Evolutionary conservation across 2,888 invertebrate genomes (phyloP), one percentile per base, ranked within the genome.

Genomic region (Acleris sparsana): DNA sequence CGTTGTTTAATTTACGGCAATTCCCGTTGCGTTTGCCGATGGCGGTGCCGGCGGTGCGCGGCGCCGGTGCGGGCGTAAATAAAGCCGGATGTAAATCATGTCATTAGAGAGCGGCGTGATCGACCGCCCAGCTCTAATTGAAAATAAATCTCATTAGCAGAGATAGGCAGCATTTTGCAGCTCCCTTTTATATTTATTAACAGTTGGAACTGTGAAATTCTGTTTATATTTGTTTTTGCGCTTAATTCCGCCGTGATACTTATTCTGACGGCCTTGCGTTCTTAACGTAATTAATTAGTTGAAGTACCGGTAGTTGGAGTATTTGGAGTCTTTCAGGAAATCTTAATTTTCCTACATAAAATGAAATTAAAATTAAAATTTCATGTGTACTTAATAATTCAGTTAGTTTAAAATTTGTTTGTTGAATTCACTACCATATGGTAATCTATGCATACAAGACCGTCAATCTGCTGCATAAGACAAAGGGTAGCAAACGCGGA

Each of bases 141-240:
- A 81, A 87, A 87, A 86, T 87, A 86, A 88, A 86, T 86, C 80
- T 81, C 80, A 85, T 87, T 86, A 84, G 77, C 60, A 44, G 57
- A 57, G 56, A 46, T 69, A 67, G 72, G 73, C 75, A 75, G 72
- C 75, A 77, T 79, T 83, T 76, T 77, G 74, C 75, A 73, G 51
- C 73, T 73, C 72, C 72, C 75, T 51, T 58, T 62, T 62, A 53
- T 58, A 67, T 56, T 61, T 25, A 57, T 57, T 20, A 46, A 57
- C n/a, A 22, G 57, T 25, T 13, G 17, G 39, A 39, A 39, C 39
- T 39, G 39, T 39, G 13, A 51, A 51, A 16, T 22, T 33, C 13
- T 17, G 18, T 46, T 39, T 17, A 33, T 18, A 33, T 18, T 33
- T 39, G 39, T 39, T 13, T 11, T 39, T 39, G 13, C 13, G 39